phyloP scores from a whole-genome alignment of 2,888 invertebrate genomes.

The Octonoba sinensis region DNA sequence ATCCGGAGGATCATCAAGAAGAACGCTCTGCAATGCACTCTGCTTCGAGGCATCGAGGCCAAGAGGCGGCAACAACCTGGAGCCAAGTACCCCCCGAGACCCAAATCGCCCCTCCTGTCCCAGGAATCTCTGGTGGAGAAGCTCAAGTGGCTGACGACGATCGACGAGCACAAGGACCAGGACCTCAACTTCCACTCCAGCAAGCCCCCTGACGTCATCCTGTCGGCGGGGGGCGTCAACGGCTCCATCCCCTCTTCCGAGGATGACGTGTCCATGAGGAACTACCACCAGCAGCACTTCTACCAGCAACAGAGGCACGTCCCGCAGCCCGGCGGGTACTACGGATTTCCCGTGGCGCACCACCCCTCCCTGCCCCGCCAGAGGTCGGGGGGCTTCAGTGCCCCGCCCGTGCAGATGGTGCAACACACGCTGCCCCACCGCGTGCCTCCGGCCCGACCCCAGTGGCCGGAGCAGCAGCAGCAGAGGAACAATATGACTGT shows the following conservation, averaged over 20 bases:
- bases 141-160: conserved; percentile 81
- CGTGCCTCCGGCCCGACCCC: conserved; percentile 7
- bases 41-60: conserved; percentile 78
- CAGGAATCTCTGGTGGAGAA: conserved; percentile 84
- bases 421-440: conserved; percentile 22
- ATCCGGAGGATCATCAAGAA: conserved; percentile 84
- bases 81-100: conserved; percentile 38
- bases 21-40: conserved; percentile 84
- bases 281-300: conserved; percentile 24
- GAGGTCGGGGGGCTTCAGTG: conserved; percentile 23
- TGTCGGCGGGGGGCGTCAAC: conserved; percentile 58
- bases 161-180: conserved; percentile 48
- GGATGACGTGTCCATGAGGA: conserved; percentile 21
- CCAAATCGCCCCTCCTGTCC: conserved; percentile 54
- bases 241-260: conserved; percentile 48
- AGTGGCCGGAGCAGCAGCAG: conserved; percentile 12
- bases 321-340: conserved; percentile 7
- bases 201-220: conserved; percentile 58
- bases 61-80: conserved; percentile 68
- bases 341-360: conserved; percentile 21
- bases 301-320: conserved; percentile 33
- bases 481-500: conserved; percentile 35
- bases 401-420: conserved; percentile 22
- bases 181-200: conserved; percentile 38
- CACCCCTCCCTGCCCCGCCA: conserved; percentile 49